Evolutionary conservation across 2,797 vertebrate species (phyloP).

Genomic region (Valencia hispanica): DNA sequence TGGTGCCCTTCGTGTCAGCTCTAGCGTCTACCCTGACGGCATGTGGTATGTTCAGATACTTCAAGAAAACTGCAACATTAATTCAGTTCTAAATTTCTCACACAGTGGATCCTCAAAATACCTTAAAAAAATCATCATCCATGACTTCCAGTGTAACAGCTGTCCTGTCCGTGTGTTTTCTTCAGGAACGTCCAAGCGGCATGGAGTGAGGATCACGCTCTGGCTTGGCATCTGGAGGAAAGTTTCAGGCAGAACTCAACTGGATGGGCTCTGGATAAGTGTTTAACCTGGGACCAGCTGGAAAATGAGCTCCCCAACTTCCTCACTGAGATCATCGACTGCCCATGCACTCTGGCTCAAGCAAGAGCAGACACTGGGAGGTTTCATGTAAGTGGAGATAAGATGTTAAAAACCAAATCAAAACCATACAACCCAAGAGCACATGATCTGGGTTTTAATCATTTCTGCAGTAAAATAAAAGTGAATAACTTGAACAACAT

Average conservation of each 20-base stretch:
- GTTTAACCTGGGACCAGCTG: constrained; percentile 85
- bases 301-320: constrained; percentile 87
- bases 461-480: neutral
- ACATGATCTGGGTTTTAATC: neutral
- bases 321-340: constrained; percentile 86
- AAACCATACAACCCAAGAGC: neutral
- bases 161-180: neutral
- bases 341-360: constrained; percentile 94
- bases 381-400: constrained; percentile 88
- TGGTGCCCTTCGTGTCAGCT: constrained; percentile 84
- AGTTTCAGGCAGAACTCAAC: constrained; percentile 83
- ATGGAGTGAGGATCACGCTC: constrained; percentile 90
- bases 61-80: neutral
- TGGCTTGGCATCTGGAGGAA: constrained; percentile 93
- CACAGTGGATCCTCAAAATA: neutral
- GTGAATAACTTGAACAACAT: neutral
- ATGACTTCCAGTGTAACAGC: neutral
- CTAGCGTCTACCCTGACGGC: constrained; percentile 73
- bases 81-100: neutral
- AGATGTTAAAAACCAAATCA: neutral
- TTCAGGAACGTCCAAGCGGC: constrained; percentile 83
- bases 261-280: constrained; percentile 88
- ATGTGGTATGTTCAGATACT: constrained; percentile 61
- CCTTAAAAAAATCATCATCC: neutral
- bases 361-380: constrained; percentile 92